A percentile compares a stretch with the other conserved stretches of the same genome.
Conservation (phyloP, 2,113 vertebrate species). For the Nesoenas mayeri region DNA sequence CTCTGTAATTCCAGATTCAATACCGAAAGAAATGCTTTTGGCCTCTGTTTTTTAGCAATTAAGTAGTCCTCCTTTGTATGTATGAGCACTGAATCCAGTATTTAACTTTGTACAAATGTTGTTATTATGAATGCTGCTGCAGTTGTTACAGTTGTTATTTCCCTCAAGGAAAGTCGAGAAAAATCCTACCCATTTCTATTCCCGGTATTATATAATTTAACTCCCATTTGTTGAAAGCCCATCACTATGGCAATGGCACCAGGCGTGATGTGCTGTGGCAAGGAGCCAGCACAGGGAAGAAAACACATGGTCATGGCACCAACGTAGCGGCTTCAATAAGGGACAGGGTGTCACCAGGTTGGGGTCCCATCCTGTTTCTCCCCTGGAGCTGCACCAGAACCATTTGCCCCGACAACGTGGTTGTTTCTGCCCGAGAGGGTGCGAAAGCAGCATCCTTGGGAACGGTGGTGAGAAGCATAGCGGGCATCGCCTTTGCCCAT, state of each 20-base stretch:
- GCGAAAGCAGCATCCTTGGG: neutral
- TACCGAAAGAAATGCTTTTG: neutral
- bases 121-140: neutral
- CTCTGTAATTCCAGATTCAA: neutral
- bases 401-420: rapidly evolving
- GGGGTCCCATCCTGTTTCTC: rapidly evolving
- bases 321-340: rapidly evolving
- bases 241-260: neutral
- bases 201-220: neutral
- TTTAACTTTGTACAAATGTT: neutral
- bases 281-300: neutral
- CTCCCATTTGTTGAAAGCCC: neutral
- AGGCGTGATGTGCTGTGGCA: neutral
- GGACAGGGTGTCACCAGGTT: neutral
- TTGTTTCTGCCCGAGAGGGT: neutral
- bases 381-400: neutral
- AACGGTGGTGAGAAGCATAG: neutral
- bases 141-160: neutral
- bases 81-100: neutral
- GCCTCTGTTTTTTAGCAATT: neutral
- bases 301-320: neutral
- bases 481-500: neutral
- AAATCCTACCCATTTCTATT: neutral
- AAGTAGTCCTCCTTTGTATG: neutral
- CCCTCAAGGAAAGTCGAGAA: neutral